A percentile compares a stretch with the other conserved stretches of the same genome.
Conservation (phyloP, 2,113 vertebrate genomes). For the Rhadina sibilatrix region DNA sequence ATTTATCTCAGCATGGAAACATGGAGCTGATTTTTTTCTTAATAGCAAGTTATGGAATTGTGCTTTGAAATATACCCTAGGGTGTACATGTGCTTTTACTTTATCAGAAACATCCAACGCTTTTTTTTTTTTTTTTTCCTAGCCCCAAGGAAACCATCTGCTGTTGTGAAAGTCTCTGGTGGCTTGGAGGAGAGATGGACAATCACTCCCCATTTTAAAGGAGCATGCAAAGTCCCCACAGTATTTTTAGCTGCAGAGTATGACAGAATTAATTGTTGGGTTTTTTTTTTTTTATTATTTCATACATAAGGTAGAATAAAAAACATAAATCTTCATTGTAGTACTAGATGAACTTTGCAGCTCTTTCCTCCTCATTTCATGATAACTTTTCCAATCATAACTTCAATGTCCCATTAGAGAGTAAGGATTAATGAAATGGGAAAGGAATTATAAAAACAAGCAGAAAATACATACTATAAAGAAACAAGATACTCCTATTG, state of each 20-base stretch:
- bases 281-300: not conserved
- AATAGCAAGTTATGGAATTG: not conserved
- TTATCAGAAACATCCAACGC: not conserved
- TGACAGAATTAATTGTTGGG: not conserved
- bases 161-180: not conserved
- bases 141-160: slow-evolving; percentile 2
- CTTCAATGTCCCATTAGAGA: not conserved
- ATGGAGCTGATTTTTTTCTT: not conserved
- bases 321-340: not conserved
- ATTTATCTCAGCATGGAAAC: not conserved
- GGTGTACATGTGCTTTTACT: not conserved
- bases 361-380: not conserved
- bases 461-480: not conserved
- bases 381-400: not conserved
- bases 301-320: not conserved
- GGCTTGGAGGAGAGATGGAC: not conserved
- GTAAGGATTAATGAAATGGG: not conserved
- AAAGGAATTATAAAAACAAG: not conserved
- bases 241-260: not conserved
- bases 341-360: not conserved
- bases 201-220: not conserved
- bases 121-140: not conserved
- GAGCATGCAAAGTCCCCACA: not conserved
- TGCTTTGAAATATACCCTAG: not conserved
- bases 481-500: not conserved